These are phyloP conservation scores for Saturnia japonica DNA, from an alignment of 2,888 invertebrate species.

Conservation along the genomic window DNA sequence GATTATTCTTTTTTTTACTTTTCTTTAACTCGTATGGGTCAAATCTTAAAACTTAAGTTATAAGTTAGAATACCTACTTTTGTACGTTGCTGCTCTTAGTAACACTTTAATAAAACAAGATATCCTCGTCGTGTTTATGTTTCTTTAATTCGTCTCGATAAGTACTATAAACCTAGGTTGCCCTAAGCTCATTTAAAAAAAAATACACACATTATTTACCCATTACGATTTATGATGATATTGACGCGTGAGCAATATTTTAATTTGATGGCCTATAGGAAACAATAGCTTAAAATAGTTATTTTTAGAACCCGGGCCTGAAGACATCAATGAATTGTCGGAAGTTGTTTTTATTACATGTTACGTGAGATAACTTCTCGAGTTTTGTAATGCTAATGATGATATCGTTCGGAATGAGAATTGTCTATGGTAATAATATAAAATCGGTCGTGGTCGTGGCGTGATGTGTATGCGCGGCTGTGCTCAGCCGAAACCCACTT, in stretches of 20 bases:
- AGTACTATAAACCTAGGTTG: no score
- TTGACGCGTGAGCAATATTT: not conserved
- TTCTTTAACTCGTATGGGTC: no score
- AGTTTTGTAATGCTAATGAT: conserved; percentile 47
- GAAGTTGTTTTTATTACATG: conserved; percentile 50
- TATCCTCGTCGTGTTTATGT: no score
- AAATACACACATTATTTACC: no score
- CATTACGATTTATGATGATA: not conserved
- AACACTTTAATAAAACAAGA: no score
- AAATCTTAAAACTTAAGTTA: no score
- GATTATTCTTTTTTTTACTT: no score
- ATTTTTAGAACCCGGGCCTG: conserved; percentile 3
- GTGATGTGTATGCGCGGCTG: conserved; percentile 42
- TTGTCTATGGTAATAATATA: conserved; percentile 31
- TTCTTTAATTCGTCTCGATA: no score
- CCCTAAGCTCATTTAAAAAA: no score
- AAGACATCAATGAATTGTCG: conserved; percentile 42
- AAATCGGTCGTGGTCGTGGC: conserved; percentile 26
- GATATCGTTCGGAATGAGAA: conserved; percentile 26
- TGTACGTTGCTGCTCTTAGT: no score
- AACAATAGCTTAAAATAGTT: conserved; percentile 15
- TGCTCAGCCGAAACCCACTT: conserved; percentile 49
- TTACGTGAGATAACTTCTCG: conserved; percentile 44
- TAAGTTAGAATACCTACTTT: no score
- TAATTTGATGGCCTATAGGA: not conserved